Base-by-base conservation (phyloP, 2,888 invertebrate genomes). In the Diarsia rubi region DNA sequence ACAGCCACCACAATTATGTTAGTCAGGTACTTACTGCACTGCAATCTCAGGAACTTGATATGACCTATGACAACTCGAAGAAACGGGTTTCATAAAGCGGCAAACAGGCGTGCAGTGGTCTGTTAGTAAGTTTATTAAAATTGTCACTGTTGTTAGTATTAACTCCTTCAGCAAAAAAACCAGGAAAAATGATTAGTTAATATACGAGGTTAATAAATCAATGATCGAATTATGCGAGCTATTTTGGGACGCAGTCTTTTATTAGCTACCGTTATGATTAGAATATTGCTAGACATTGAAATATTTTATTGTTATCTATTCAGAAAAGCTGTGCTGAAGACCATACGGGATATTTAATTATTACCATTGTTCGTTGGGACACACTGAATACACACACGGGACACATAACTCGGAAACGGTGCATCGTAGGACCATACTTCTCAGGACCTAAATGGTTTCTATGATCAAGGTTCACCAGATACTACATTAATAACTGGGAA, bases 71-170 rank as follows among this genome's bases (percentile, higher is more conserved):
- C 91, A 94, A 89, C 91, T 89, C 83, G 95, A 88, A 60, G 94
- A 85, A 79, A 95, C 93, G 45, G 95, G 94, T 93, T 96, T 96
- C 97, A 97, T 97, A 91, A 97, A 97, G 84, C 97, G 97, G 94
- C 97, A 97, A 80, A 97, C 96, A 57, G 96, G 96, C 73, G 97
- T 96, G 92, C 97, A 97, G 94, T 96, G 95, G 78, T 96, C 97
- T 97, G 96, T 96, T 95, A 96, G 95, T 95, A 83, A 89, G 88
- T 67, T 74, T 76, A 80, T 85, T 74, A 77, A 75, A 75, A 78
- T 88, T 90, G 91, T 94, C 94, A 94, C 90, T 92, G 45, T 71
- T 89, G 84, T 88, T 85, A 86, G 81, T 83, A 73, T 37, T 52
- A 60, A 59, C 24, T 60, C 78, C 77, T 67, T 63, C 76, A 86